Evolutionary conservation across 1,140 invertebrate species (phyloP), one percentile per base, ranked within the genome.

Genomic region (Maconellicoccus hirsutus): DNA sequence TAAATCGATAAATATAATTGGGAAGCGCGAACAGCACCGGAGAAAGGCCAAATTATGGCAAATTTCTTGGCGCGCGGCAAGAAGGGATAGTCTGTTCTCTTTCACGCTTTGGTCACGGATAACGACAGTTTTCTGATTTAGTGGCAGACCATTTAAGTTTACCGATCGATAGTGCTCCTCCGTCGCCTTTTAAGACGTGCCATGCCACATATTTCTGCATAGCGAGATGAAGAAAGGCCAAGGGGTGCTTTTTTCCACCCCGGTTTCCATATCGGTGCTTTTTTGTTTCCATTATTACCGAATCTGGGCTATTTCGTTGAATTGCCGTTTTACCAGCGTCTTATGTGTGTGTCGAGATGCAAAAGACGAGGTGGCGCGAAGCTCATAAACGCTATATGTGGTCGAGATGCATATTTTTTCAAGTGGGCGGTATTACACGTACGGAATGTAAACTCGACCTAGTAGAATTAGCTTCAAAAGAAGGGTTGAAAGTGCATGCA

Each of bases 41-140:
- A 52, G 4, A 66, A 19, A 66, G 61, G 21, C 61, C 61, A 66
- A 66, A 66, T 66, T 66, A 66, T 66, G 61, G 61, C 6, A 66
- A 23, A 66, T 66, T 66, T 66, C 25, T 6, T 25, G 21, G 76
- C 76, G 61, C 22, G 25, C 7, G 19, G 25, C 4, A 25, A 66
- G 61, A 52, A 22, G 21, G 10, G 61, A 6, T 26, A 66, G 61
- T 66, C 61, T 66, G 61, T 19, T 25, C 61, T 66, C 25, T 22
- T 66, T 66, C 22, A 8, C 61, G 25, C 16, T 66, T 66, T 66
- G 25, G 61, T 66, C 61, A 23, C 61, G 61, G 61, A 66, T 66
- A 66, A 66, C 61, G 61, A 66, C 61, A 66, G 61, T 66, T 66
- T 66, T 66, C 61, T 66, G 61, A 66, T 66, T 66, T 66, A 66